Evolutionary conservation across 2,113 vertebrate genomes (phyloP).

Genomic region (Chloroceryle aenea): DNA sequence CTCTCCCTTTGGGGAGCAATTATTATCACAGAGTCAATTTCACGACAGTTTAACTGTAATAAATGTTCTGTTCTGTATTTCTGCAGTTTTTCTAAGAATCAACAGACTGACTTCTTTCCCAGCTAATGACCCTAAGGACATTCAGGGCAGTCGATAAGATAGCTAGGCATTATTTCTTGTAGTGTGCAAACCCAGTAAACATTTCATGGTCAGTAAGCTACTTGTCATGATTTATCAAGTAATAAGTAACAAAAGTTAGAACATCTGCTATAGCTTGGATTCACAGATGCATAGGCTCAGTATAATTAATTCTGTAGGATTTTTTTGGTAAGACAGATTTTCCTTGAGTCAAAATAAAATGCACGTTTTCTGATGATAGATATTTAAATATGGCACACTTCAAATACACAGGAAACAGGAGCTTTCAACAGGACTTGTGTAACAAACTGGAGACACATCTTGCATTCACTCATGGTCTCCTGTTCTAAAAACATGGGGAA

Average conservation of each 20-base stretch:
- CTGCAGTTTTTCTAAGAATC: not conserved
- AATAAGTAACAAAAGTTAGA: not conserved
- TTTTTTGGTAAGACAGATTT: not conserved
- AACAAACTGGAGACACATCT: not conserved
- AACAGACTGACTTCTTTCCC: not conserved
- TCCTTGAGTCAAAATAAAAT: not conserved
- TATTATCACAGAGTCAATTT: not conserved
- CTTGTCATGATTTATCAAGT: not conserved
- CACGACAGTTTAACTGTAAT: not conserved
- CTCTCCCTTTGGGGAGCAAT: not conserved
- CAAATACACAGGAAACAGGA: no score
- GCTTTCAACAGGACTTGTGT: rapidly evolving
- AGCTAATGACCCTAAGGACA: not conserved
- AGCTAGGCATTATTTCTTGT: not conserved
- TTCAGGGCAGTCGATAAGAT: not conserved
- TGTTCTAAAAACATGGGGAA: not conserved
- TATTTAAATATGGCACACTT: not conserved
- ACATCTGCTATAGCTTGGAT: not conserved
- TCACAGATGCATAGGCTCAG: not conserved
- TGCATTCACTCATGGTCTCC: not conserved
- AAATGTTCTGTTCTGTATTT: constrained; percentile 22
- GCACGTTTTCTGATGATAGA: not conserved
- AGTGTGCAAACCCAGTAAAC: not conserved
- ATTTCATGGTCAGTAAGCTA: not conserved
- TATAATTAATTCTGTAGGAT: not conserved